Percentiles rank a stretch among this genome's conserved stretches.
Conservation (phyloP, 1,140 invertebrate species). For the Cyclargus thomasi region DNA sequence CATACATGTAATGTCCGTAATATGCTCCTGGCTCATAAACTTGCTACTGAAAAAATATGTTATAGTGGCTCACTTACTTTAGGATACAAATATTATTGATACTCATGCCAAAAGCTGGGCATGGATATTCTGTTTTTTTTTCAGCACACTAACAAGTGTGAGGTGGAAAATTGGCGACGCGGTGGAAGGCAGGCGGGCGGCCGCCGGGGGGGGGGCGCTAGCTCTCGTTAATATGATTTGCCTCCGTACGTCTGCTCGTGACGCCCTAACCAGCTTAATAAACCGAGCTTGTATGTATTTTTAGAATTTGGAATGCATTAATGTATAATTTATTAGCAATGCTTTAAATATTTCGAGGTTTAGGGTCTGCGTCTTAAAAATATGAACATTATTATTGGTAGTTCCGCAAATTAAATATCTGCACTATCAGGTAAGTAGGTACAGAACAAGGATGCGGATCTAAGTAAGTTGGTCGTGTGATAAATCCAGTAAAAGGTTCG, state of each 20-base stretch:
- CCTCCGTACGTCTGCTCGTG: conserved; percentile 36
- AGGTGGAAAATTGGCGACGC: conserved; percentile 42
- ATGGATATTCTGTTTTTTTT: conserved; percentile 30
- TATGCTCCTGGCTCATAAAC: too few relatives aligned
- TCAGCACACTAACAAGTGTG: conserved; percentile 36
- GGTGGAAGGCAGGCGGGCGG: conserved; percentile 39
- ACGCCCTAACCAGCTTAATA: conserved; percentile 58
- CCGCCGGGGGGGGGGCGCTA: conserved; percentile 27
- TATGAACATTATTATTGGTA: too few relatives aligned
- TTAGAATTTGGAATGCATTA: conserved; percentile 12
- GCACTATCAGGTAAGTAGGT: too few relatives aligned
- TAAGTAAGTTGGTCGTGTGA: too few relatives aligned
- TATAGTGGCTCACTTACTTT: too few relatives aligned
- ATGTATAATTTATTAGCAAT: not conserved
- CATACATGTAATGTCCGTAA: too few relatives aligned
- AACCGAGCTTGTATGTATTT: conserved; percentile 39
- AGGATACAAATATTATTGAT: too few relatives aligned
- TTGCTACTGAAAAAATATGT: too few relatives aligned
- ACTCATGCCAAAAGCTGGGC: not conserved
- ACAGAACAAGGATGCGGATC: too few relatives aligned
- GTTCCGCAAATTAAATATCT: not conserved
- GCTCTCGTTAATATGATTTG: conserved; percentile 68
- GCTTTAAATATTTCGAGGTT: too few relatives aligned
- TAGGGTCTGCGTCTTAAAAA: too few relatives aligned
- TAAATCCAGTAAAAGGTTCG: too few relatives aligned